phyloP scores from a whole-genome alignment of 1,140 invertebrate genomes.

The Nilaparvata lugens region DNA sequence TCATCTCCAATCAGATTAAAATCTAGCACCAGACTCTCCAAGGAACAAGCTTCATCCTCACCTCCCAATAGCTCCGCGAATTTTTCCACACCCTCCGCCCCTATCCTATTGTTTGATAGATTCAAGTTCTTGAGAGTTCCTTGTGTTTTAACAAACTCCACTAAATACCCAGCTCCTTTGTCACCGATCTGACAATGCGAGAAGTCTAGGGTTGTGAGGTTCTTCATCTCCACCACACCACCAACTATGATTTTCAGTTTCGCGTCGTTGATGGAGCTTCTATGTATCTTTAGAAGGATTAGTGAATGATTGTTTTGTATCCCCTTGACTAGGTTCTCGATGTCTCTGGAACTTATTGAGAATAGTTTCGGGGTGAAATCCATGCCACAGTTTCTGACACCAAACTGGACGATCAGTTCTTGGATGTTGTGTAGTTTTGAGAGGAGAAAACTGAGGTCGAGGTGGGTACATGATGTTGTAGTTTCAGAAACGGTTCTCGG shows the following conservation, averaged over 20 bases:
- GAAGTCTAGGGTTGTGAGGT: conserved; percentile 31
- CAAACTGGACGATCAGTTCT: conserved; percentile 10
- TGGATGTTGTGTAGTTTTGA: conserved; percentile 1
- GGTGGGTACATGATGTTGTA: not conserved
- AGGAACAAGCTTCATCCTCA: conserved; percentile 19
- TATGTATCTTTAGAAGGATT: conserved; percentile 28
- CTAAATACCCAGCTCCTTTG: conserved; percentile 32
- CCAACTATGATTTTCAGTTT: conserved; percentile 29
- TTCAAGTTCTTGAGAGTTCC: conserved; percentile 27
- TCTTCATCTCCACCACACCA: conserved; percentile 28
- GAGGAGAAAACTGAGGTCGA: conserved; percentile 7
- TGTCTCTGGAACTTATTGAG: conserved; percentile 1
- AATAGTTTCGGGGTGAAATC: conserved; percentile 10
- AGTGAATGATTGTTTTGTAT: conserved; percentile 27
- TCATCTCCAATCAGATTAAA: conserved; percentile 33
- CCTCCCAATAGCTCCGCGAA: conserved; percentile 27
- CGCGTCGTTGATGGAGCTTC: conserved; percentile 27
- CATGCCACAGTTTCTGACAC: conserved; percentile 7
- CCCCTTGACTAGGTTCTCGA: conserved; percentile 27
- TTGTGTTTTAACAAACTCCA: conserved; percentile 27
- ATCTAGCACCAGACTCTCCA: conserved; percentile 30
- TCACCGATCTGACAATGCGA: conserved; percentile 33
- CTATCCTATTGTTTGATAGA: conserved; percentile 32
- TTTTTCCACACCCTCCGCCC: conserved; percentile 23
- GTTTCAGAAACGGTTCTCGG: conserved; percentile 22